Percentiles rank a stretch among this genome's conserved stretches.
These are phyloP conservation scores for Enteromius unitaeniatus DNA, from an alignment of 2,797 vertebrate genomes.

Conservation along the genomic window DNA sequence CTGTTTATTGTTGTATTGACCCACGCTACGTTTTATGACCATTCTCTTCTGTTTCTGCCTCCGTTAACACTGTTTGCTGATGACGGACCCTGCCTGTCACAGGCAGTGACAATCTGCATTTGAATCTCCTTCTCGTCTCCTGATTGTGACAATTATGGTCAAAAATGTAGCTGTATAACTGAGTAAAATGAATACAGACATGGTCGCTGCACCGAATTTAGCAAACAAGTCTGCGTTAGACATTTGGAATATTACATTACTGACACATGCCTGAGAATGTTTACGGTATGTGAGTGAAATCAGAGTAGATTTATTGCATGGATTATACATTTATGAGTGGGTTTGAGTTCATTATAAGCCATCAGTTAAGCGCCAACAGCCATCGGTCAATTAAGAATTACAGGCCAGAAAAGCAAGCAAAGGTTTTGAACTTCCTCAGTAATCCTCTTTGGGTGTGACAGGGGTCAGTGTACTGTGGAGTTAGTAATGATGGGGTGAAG, in stretches of 20 bases:
- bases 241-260: slow-evolving; percentile 65
- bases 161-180: not conserved
- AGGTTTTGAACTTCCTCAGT: slow-evolving; percentile 71
- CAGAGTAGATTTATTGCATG: slow-evolving; percentile 58
- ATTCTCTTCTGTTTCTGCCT: too few species aligned
- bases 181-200: not conserved
- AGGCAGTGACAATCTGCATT: too few species aligned
- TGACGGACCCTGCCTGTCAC: too few species aligned
- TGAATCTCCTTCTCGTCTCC: too few species aligned
- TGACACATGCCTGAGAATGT: slow-evolving; percentile 65
- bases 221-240: slow-evolving; percentile 68
- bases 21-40: too few species aligned
- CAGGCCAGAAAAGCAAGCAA: slow-evolving; percentile 71
- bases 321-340: slow-evolving; percentile 52
- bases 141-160: not conserved
- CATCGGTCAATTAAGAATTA: slow-evolving; percentile 76
- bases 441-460: slow-evolving; percentile 70
- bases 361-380: slow-evolving; percentile 68
- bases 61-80: too few species aligned
- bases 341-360: slow-evolving; percentile 65
- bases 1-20: too few species aligned
- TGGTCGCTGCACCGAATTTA: slow-evolving; percentile 60
- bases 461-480: slow-evolving; percentile 65
- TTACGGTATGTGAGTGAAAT: slow-evolving; percentile 66
- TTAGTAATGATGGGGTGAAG: slow-evolving; percentile 67